Evolutionary conservation across 1,140 invertebrate species (phyloP).

Genomic region (Ridgeia piscesae): DNA sequence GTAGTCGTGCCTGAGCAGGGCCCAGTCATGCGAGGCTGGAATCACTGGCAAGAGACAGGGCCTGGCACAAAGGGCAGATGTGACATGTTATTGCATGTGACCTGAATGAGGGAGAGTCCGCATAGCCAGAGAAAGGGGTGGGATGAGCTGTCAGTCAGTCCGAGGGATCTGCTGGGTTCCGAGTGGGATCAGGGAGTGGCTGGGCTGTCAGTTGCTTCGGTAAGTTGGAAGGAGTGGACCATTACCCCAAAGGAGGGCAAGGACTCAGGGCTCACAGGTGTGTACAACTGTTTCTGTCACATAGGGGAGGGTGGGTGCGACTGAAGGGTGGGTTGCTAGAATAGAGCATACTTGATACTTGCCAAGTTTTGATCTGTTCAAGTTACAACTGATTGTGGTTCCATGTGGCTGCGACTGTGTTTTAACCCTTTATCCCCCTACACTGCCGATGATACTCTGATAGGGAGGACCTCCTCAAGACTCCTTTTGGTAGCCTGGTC

Average conservation of each 20-base stretch:
- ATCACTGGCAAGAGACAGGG: not conserved
- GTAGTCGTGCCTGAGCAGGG: not conserved
- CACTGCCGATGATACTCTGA: too few relatives aligned
- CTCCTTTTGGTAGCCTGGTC: not conserved
- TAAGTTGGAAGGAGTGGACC: not conserved
- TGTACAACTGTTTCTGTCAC: not conserved
- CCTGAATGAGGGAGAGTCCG: not conserved
- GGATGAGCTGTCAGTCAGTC: not conserved
- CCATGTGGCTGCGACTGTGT: too few relatives aligned
- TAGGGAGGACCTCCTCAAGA: too few relatives aligned
- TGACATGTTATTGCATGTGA: not conserved
- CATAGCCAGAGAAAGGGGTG: not conserved
- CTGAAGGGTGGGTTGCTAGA: too few relatives aligned
- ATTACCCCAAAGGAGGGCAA: not conserved
- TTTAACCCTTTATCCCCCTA: too few relatives aligned
- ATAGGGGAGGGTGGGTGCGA: not conserved
- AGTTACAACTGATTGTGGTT: too few relatives aligned
- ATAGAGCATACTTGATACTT: not conserved
- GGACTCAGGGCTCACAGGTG: not conserved
- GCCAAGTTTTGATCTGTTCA: not conserved
- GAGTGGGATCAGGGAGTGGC: too few relatives aligned
- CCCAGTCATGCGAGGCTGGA: not conserved
- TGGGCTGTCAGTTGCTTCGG: not conserved
- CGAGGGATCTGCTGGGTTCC: not conserved
- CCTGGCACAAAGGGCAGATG: not conserved